Evolutionary conservation across 2,888 invertebrate species (phyloP).

Genomic region (Troides helena): DNA sequence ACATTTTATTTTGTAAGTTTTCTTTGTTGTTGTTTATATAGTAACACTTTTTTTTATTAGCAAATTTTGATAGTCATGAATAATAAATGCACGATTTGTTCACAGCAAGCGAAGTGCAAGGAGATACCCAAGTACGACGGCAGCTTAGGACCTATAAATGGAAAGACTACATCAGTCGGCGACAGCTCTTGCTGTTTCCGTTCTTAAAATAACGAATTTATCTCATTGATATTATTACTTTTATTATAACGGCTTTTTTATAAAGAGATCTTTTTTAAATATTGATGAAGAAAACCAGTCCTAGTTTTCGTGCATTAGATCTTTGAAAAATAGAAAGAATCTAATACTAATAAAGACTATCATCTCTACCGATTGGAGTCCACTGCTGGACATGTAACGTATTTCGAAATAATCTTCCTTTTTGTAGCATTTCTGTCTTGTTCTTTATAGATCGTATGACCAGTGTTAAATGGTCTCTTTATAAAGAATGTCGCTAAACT

Average conservation of each 20-base stretch:
- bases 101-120: constrained; percentile 91
- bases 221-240: constrained; percentile 45
- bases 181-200: constrained; percentile 83
- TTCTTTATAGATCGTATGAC: too few relatives aligned
- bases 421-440: too few relatives aligned
- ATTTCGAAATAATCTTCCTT: too few relatives aligned
- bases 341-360: too few relatives aligned
- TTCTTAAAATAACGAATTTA: constrained; percentile 46
- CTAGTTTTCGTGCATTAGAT: neutral
- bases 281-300: constrained; percentile 5
- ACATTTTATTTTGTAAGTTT: too few relatives aligned
- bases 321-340: too few relatives aligned
- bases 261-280: constrained; percentile 23
- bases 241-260: constrained; percentile 25
- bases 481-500: constrained; percentile 45
- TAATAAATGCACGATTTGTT: constrained; percentile 36
- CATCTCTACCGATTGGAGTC: too few relatives aligned
- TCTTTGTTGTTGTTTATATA: too few relatives aligned
- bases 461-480: constrained; percentile 23
- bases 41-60: too few relatives aligned
- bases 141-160: constrained; percentile 85
- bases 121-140: constrained; percentile 88
- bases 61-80: too few relatives aligned
- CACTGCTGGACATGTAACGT: too few relatives aligned
- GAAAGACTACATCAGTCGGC: constrained; percentile 84